These are phyloP conservation scores for Drosophila glabriapex DNA, from an alignment of 2,888 invertebrate genomes.

Conservation along the genomic window DNA sequence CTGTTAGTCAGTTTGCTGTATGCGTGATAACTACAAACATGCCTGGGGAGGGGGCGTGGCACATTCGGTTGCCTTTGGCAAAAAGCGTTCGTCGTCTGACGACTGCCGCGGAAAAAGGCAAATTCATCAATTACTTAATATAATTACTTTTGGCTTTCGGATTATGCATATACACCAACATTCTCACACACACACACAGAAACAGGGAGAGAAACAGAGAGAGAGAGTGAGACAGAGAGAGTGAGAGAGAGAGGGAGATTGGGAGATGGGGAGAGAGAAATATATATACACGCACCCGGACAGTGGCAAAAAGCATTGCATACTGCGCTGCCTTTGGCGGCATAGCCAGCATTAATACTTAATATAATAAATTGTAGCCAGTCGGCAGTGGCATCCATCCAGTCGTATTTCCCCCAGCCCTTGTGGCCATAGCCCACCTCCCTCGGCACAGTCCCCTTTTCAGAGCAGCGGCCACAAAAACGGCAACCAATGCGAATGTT, in stretches of 20 bases:
- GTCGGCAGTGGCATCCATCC: constrained; percentile 68
- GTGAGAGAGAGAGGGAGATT: neutral
- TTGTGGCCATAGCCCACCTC: neutral
- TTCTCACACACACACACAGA: constrained; percentile 21
- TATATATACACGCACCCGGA: constrained; percentile 4
- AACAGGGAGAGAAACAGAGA: constrained; percentile 1
- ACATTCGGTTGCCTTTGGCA: constrained; percentile 45
- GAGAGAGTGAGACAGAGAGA: constrained; percentile 1
- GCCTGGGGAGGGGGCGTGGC: constrained; percentile 18
- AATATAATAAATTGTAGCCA: constrained; percentile 83
- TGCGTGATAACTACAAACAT: constrained; percentile 43
- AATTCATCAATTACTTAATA: constrained; percentile 83
- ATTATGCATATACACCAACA: constrained; percentile 75
- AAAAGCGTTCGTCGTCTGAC: constrained; percentile 47
- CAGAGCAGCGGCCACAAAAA: constrained; percentile 45
- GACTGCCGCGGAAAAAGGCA: constrained; percentile 73
- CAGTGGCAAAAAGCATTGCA: constrained; percentile 40
- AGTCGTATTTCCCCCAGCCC: constrained; percentile 20
- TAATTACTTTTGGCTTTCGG: constrained; percentile 83
- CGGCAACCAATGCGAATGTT: constrained; percentile 29
- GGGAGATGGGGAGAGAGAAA: neutral
- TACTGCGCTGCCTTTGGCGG: constrained; percentile 31
- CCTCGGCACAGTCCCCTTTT: constrained; percentile 15
- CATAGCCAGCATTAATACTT: constrained; percentile 79
- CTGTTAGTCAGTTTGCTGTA: constrained; percentile 7